Evolutionary conservation across 2,113 vertebrate species (phyloP), one percentile per base, ranked within the genome.

Genomic region (Pavo muticus): DNA sequence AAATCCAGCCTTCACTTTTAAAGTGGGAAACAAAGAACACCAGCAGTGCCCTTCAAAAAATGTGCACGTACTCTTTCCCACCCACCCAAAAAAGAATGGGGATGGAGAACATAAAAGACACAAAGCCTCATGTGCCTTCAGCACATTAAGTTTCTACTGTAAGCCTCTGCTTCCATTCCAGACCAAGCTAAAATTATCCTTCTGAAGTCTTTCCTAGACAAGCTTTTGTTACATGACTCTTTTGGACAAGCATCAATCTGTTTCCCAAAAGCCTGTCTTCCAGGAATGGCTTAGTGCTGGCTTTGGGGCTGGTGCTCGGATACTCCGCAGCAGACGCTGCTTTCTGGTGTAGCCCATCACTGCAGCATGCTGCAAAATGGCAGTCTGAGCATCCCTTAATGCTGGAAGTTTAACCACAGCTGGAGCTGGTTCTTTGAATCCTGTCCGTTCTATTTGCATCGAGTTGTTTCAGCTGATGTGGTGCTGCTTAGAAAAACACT

Each of bases 201-300:
- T 48, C 57, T 68, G 48, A 91, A 86, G 69, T 45, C 54, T 37
- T 30, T 71, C 69, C 75, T 69, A 4, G 19, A 27, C 37, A 39
- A 72, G 74, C 24, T 89, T 82, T 81, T 59, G 30, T 16, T 63
- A 17, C 24, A 1, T 45, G 48, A n/a, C 16, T 67, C 19, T 75
- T 5, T 40, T 76, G 89, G 87, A 54, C 45, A 39, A 48, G 39
- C 44, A 86, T 73, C 20, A 73, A 78, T n/a, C 54, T 8, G 4
- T 52, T 93, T 92, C 67, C 81, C 86, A 14, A 75, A 86, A 81
- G 48, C 32, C 77, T 35, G 25, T 65, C 74, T 75, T 72, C 47
- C 68, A 76, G 67, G 59, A 64, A 19, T 0, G 8, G 65, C 57
- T 84, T 25, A 54, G 32, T 10, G 23, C 8, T 93, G 84, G 42